Percentiles rank a stretch among this genome's conserved stretches.
phyloP scores from a whole-genome alignment of 2,113 vertebrate genomes.

The Pleuronectes platessa region DNA sequence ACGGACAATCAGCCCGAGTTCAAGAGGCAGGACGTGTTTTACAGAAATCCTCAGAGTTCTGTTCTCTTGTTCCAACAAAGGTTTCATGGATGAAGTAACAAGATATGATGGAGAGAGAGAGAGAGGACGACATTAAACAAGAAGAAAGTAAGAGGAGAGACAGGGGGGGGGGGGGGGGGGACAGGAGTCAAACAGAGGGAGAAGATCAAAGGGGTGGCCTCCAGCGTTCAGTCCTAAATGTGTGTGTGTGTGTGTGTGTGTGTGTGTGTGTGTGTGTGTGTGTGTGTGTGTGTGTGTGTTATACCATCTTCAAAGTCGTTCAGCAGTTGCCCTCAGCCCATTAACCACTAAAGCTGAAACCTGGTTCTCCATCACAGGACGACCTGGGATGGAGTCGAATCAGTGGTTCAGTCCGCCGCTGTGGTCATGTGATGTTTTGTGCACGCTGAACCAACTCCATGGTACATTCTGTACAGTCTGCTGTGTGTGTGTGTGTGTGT shows the following conservation, averaged over 20 bases:
- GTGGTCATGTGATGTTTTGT: not conserved
- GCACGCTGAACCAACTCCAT: not conserved
- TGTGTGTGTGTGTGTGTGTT: constrained; percentile 10
- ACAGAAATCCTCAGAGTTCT: too few relatives aligned
- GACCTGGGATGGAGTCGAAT: not conserved
- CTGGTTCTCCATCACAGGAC: too few relatives aligned
- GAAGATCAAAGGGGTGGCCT: constrained; percentile 45
- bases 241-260: not conserved
- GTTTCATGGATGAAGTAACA: too few relatives aligned
- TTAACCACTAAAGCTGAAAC: not conserved
- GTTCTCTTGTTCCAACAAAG: too few relatives aligned
- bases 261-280: constrained; percentile 26
- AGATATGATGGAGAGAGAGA: not conserved
- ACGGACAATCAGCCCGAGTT: too few relatives aligned
- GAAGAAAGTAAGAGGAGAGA: not conserved
- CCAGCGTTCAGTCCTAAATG: constrained; percentile 1
- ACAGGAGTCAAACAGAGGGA: constrained; percentile 7
- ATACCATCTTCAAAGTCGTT: constrained; percentile 34
- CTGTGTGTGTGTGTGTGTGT: constrained; percentile 1
- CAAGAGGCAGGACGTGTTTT: too few relatives aligned
- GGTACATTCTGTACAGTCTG: not conserved
- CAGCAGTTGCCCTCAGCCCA: too few relatives aligned
- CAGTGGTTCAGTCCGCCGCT: not conserved
- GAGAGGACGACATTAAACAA: not conserved
- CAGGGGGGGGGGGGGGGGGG: too few relatives aligned